phyloP scores from a whole-genome alignment of 2,113 vertebrate species.

The Hyla sarda region DNA sequence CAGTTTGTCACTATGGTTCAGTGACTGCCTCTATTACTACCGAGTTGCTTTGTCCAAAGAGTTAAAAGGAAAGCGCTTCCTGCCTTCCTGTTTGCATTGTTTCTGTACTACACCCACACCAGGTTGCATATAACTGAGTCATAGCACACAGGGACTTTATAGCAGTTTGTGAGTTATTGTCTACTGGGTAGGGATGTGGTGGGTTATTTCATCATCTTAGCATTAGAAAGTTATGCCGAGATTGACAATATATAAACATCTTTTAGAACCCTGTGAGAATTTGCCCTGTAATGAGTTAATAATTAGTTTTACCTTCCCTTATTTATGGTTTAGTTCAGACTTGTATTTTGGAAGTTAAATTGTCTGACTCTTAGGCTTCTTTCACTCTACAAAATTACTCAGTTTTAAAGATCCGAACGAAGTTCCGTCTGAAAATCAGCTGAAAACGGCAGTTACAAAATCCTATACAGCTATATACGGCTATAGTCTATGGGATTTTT shows the following conservation, averaged over 20 bases:
- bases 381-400: too few species aligned
- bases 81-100: constrained; percentile 29
- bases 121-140: constrained; percentile 28
- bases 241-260: constrained; percentile 12
- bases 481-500: too few species aligned
- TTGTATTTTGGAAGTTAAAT: neutral
- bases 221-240: neutral
- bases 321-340: neutral
- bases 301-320: neutral
- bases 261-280: neutral
- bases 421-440: too few species aligned
- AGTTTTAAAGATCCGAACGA: too few species aligned
- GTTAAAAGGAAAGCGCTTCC: neutral
- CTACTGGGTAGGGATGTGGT: neutral
- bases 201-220: constrained; percentile 30
- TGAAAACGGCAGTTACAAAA: too few species aligned
- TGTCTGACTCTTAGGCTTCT: neutral
- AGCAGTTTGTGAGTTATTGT: constrained; percentile 3
- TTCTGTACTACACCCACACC: constrained; percentile 17
- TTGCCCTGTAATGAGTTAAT: neutral
- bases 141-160: neutral
- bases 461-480: too few species aligned
- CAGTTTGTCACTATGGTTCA: neutral
- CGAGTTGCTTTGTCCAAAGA: neutral
- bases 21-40: neutral